Conservation (phyloP, 2,888 invertebrate species). For the Melangyna quadrimaculata region DNA sequence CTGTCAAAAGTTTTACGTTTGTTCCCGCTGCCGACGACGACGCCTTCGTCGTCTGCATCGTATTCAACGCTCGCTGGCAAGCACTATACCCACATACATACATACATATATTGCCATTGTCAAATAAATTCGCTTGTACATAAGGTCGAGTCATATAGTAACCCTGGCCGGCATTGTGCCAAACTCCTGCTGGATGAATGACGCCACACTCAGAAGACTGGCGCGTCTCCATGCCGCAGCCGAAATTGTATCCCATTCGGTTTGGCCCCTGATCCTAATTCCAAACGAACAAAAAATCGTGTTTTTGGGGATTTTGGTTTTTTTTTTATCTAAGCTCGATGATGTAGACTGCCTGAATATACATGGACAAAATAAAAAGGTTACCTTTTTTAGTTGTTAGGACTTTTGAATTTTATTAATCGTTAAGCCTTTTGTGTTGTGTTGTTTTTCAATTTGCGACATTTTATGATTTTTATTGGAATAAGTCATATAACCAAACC, state of each 20-base stretch:
- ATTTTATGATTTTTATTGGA: constrained; percentile 37
- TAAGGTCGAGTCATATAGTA: constrained; percentile 21
- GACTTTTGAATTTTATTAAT: constrained; percentile 35
- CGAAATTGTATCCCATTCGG: constrained; percentile 15
- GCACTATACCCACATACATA: no score
- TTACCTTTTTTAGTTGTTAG: constrained; percentile 19
- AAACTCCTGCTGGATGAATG: constrained; percentile 35
- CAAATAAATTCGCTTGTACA: constrained; percentile 31
- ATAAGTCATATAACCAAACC: neutral
- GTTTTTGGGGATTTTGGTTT: neutral
- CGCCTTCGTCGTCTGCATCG: neutral
- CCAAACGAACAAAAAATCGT: neutral
- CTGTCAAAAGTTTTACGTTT: constrained; percentile 27
- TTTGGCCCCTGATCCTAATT: constrained; percentile 11
- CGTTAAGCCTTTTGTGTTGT: constrained; percentile 12
- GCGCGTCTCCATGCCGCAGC: constrained; percentile 7
- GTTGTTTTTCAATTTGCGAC: constrained; percentile 37
- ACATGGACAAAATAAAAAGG: constrained; percentile 1
- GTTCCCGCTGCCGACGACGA: neutral
- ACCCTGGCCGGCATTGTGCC: constrained; percentile 27
- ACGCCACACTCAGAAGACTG: constrained; percentile 27
- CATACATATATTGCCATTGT: constrained; percentile 23
- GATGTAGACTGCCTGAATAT: neutral
- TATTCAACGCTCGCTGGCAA: neutral
- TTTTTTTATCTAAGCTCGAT: neutral